These are phyloP conservation scores for Sigmodon hispidus DNA, from an alignment of 2,113 vertebrate species.

Conservation along the genomic window DNA sequence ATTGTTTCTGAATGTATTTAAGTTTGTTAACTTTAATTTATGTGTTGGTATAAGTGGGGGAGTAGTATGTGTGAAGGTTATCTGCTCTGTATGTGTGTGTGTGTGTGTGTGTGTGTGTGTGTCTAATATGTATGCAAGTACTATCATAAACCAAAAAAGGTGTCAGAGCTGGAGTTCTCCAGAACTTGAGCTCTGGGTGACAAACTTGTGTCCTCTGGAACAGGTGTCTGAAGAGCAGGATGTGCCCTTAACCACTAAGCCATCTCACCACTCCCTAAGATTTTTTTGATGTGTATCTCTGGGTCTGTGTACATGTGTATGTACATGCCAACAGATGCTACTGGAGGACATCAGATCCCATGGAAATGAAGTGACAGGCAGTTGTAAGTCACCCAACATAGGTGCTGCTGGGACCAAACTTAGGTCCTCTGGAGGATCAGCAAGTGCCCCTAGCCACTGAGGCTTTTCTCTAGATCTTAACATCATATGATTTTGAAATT, in stretches of 20 bases:
- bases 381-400: neutral
- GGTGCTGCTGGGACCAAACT: neutral
- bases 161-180: neutral
- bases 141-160: neutral
- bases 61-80: too few species aligned
- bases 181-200: neutral
- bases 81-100: too few species aligned
- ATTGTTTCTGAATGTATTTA: neutral
- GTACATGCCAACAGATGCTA: neutral
- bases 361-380: neutral
- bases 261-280: neutral
- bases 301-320: neutral
- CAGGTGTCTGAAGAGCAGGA: too few species aligned
- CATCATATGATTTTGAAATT: neutral
- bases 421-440: neutral
- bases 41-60: rapidly evolving
- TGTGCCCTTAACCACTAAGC: neutral
- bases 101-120: too few species aligned
- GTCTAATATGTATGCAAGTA: neutral
- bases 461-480: too few species aligned
- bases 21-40: too few species aligned
- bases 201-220: neutral
- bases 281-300: neutral
- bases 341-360: neutral
- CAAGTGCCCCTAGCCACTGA: neutral